These are phyloP conservation scores for Pogonophryne albipinna DNA, from an alignment of 2,797 vertebrate genomes.

Conservation along the genomic window DNA sequence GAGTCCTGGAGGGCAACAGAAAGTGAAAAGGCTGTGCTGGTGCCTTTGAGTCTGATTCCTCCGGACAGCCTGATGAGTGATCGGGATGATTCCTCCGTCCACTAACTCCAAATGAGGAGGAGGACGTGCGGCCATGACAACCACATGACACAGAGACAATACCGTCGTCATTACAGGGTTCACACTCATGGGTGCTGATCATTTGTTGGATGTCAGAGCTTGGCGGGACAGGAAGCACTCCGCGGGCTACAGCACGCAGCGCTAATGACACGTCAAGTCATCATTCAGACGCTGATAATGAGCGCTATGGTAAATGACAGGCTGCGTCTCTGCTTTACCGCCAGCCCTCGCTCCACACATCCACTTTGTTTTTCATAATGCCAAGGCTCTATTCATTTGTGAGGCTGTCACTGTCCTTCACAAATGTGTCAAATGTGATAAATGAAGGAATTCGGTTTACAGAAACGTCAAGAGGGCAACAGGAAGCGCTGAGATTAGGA, in stretches of 20 bases:
- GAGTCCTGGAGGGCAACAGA: too few species aligned
- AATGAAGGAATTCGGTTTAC: too few species aligned
- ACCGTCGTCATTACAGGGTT: conserved; percentile 45
- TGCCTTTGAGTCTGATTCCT: too few species aligned
- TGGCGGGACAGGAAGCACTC: background rate
- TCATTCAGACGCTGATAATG: background rate
- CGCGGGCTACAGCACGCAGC: background rate
- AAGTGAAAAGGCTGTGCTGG: too few species aligned
- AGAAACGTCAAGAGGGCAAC: too few species aligned
- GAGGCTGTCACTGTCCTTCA: too few species aligned
- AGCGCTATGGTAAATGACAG: background rate
- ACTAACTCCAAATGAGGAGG: conserved; percentile 12
- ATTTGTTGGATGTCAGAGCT: conserved; percentile 43
- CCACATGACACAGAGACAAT: conserved; percentile 45
- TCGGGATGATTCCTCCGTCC: conserved; percentile 11
- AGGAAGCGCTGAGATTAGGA: too few species aligned
- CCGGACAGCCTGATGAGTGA: background rate
- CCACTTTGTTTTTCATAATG: too few species aligned
- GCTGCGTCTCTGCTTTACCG: too few species aligned
- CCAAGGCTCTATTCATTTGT: too few species aligned
- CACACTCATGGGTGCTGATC: conserved; percentile 31
- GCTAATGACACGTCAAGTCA: background rate
- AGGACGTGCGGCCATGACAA: conserved; percentile 16
- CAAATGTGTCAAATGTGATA: too few species aligned
- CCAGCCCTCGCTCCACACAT: too few species aligned